Evolutionary conservation across 2,113 vertebrate species (phyloP), one percentile per base, ranked within the genome.

Genomic region (Nerophis lumbriciformis): DNA sequence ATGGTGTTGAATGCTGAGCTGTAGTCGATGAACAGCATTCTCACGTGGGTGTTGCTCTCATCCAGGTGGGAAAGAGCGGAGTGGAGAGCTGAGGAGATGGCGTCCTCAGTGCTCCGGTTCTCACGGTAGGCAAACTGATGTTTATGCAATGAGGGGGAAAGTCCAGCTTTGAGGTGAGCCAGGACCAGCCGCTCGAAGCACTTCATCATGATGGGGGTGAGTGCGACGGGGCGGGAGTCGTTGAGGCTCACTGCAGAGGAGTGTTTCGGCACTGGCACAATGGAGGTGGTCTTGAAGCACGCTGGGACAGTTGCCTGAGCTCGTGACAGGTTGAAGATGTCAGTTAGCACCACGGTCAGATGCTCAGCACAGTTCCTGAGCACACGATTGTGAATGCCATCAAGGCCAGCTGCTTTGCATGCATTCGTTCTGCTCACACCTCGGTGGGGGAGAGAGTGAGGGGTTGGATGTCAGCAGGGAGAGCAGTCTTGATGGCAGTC

Each of bases 251-350:
- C 28, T 3, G 28, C 28, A 28, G 28, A 3, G 28, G 4, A 11
- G 48, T 5, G 12, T 5, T 55, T 5, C 45, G 47, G 44, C 47
- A 52, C 36, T 8, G 12, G 48, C 21, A 56, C 0, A 2, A 57
- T 64, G 14, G 11, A 44, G 13, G 15, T 37, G 51, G 13, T 5
- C 48, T 53, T 64, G 1, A 71, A 61, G 60, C 55, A 48, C 3
- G 2, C 16, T 7, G 39, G 15, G 6, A 44, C 36, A 45, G 8
- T 10, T 59, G 54, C 11, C 16, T 55, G 48, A 44, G 51, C 45
- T 19, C 60, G 15, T 15, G 14, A 56, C 45, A 51, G 28, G 45
- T 48, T 53, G n/a, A 61, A 48, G 16, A 61, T 57, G 51, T 53
- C 10, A 4, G 35, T 61, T 1, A 62, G 14, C n/a, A 58, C 12